Evolutionary conservation across 2,888 invertebrate species (phyloP).

Genomic region (Cordilura impudica): DNA sequence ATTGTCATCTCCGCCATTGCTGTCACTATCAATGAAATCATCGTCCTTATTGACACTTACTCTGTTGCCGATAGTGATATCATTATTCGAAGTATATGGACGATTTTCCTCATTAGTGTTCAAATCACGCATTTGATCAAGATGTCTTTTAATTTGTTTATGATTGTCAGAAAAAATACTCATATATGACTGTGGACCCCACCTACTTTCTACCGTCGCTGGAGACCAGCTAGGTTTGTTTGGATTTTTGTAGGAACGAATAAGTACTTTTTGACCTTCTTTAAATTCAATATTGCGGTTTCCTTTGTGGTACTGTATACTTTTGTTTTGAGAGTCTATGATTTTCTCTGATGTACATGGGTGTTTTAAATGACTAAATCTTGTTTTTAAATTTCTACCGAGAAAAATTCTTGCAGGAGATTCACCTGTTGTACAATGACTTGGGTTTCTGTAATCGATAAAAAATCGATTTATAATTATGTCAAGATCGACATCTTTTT

Average conservation of each 20-base stretch:
- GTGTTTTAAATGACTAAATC: conserved; percentile 7
- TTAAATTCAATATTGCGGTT: not conserved
- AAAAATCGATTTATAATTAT: not conserved
- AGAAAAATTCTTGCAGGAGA: not conserved
- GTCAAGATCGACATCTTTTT: not conserved
- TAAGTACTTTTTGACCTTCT: not conserved
- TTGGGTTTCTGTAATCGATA: not conserved
- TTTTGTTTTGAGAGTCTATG: not conserved
- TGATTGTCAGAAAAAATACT: not conserved
- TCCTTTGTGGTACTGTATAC: not conserved
- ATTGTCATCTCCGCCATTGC: not conserved
- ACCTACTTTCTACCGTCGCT: not conserved
- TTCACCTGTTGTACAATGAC: conserved; percentile 8
- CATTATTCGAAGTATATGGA: not conserved
- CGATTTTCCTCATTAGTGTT: not conserved
- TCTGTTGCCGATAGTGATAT: not conserved
- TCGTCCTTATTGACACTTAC: too few relatives aligned
- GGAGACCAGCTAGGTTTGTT: not conserved
- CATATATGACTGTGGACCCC: not conserved
- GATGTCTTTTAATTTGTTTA: conserved; percentile 5
- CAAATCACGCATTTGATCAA: not conserved
- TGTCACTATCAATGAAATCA: not conserved
- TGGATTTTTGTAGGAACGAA: conserved; percentile 2
- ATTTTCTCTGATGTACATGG: not conserved
- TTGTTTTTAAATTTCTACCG: conserved; percentile 9